Conservation (phyloP, 2,888 invertebrate genomes). For the Philereme vetulata region DNA sequence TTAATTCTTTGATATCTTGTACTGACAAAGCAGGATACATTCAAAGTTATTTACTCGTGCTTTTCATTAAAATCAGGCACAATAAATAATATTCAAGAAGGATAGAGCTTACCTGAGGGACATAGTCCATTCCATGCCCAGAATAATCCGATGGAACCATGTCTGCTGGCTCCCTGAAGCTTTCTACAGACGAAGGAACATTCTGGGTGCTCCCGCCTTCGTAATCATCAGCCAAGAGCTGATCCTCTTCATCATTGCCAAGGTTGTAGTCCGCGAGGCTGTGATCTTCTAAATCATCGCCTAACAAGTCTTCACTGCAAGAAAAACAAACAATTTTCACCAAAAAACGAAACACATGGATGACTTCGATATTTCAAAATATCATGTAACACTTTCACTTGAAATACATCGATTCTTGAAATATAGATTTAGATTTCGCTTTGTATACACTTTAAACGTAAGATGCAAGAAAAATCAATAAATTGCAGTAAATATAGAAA, state of each 20-base stretch:
- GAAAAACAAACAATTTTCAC: slow-evolving; percentile 39
- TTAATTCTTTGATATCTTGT: no score
- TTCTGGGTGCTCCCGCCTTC: slow-evolving; percentile 67
- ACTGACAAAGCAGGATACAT: background rate
- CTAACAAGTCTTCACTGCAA: slow-evolving; percentile 79
- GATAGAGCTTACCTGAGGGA: slow-evolving; percentile 51
- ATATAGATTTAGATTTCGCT: background rate
- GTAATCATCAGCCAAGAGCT: slow-evolving; percentile 76
- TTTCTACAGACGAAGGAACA: slow-evolving; percentile 62
- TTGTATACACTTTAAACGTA: slow-evolving; percentile 14
- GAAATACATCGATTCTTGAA: background rate
- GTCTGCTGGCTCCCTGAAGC: slow-evolving; percentile 53
- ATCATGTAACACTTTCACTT: background rate
- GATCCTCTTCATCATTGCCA: slow-evolving; percentile 79
- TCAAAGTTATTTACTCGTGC: background rate
- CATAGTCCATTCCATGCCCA: slow-evolving; percentile 57
- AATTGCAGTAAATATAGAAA: slow-evolving; percentile 37
- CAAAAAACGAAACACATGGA: slow-evolving; percentile 27
- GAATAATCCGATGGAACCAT: slow-evolving; percentile 60
- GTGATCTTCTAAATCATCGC: slow-evolving; percentile 78
- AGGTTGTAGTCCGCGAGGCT: slow-evolving; percentile 79
- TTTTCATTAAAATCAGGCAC: no score
- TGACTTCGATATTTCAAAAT: slow-evolving; percentile 12
- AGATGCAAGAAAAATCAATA: slow-evolving; percentile 31
- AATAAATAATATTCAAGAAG: background rate